phyloP scores from a whole-genome alignment of 2,797 vertebrate genomes.

The Neomorphus geoffroyi region DNA sequence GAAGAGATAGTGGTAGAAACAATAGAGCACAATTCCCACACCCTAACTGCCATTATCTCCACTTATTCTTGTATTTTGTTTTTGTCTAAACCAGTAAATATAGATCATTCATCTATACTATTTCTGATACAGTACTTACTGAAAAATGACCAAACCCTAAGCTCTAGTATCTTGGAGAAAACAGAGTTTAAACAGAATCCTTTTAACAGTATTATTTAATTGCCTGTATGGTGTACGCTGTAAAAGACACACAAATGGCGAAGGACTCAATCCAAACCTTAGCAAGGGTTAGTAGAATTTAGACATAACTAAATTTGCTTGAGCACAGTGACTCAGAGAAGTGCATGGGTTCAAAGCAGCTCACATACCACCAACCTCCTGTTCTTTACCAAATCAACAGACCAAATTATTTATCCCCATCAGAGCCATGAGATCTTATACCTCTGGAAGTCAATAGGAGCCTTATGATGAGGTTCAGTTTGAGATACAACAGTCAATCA shows the following conservation, averaged over 20 bases:
- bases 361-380: rapidly evolving
- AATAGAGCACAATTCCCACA: neutral
- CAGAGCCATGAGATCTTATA: neutral
- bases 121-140: neutral
- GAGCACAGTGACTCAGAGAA: neutral
- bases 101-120: neutral
- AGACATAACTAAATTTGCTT: neutral
- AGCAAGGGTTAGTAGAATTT: neutral
- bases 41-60: neutral
- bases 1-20: neutral
- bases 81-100: neutral
- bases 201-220: neutral
- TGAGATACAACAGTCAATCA: neutral
- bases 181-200: neutral
- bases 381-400: neutral
- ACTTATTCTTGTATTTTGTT: neutral
- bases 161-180: neutral
- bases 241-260: neutral
- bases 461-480: neutral
- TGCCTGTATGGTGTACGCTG: neutral
- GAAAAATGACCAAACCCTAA: neutral
- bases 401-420: neutral
- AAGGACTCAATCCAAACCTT: neutral
- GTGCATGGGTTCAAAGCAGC: neutral
- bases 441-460: neutral